phyloP scores from a whole-genome alignment of 2,888 invertebrate species.

The Eilema caniola region DNA sequence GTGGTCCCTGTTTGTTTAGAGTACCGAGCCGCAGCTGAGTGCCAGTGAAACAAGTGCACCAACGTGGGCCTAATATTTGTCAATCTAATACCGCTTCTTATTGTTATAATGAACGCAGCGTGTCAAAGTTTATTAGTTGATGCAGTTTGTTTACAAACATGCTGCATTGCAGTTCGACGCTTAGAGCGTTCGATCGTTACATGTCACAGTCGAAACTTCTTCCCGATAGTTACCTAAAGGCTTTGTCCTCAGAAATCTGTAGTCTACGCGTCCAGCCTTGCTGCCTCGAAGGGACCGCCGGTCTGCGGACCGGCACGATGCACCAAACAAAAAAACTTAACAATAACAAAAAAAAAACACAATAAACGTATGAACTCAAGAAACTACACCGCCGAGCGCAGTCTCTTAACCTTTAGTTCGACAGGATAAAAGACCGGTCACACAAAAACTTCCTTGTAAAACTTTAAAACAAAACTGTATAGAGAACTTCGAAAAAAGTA shows the following conservation, averaged over 20 bases:
- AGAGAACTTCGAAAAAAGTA: slow-evolving; percentile 86
- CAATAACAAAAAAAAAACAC: slow-evolving; percentile 86
- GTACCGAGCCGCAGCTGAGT: slow-evolving; percentile 22
- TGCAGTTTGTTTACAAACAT: slow-evolving; percentile 67
- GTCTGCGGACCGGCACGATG: slow-evolving; percentile 84
- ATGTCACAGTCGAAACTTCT: slow-evolving; percentile 51
- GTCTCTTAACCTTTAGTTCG: slow-evolving; percentile 75
- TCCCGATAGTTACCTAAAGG: slow-evolving; percentile 83
- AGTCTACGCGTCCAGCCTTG: slow-evolving; percentile 80
- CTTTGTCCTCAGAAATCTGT: slow-evolving; percentile 80
- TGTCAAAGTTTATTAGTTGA: slow-evolving; percentile 53
- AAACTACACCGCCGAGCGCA: slow-evolving; percentile 77
- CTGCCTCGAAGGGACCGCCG: slow-evolving; percentile 79
- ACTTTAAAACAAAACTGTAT: slow-evolving; percentile 84
- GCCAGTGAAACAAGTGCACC: slow-evolving; percentile 24
- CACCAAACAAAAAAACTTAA: slow-evolving; percentile 86
- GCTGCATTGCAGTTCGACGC: slow-evolving; percentile 58
- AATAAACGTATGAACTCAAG: slow-evolving; percentile 80
- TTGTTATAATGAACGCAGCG: slow-evolving; percentile 48
- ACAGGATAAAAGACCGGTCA: slow-evolving; percentile 73
- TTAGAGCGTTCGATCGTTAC: slow-evolving; percentile 50
- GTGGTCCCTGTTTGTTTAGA: slow-evolving; percentile 40
- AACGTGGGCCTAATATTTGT: slow-evolving; percentile 28
- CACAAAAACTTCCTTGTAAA: slow-evolving; percentile 80
- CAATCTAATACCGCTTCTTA: slow-evolving; percentile 38